Conservation (phyloP, 1,140 invertebrate genomes). For the Solen grandis region DNA sequence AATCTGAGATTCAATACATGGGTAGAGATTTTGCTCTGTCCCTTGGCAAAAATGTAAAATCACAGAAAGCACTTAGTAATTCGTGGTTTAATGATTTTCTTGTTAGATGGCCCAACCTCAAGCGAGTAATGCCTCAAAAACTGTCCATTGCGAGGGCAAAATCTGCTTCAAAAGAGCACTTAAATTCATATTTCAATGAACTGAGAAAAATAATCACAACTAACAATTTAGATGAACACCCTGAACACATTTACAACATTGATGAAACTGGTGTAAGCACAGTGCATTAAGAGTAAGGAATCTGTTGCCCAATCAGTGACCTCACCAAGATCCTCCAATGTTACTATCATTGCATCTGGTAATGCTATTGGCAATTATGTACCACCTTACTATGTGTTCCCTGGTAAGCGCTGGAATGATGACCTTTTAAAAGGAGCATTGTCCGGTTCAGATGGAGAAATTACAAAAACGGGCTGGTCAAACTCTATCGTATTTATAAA, state of each 20-base stretch:
- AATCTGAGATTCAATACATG: constrained; percentile 21
- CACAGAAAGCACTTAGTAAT: constrained; percentile 8
- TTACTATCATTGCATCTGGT: constrained; percentile 57
- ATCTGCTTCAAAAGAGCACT: constrained; percentile 15
- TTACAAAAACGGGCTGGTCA: constrained; percentile 81
- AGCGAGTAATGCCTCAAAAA: constrained; percentile 37
- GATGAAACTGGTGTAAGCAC: constrained; percentile 43
- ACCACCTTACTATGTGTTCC: constrained; percentile 69
- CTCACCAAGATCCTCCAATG: constrained; percentile 38
- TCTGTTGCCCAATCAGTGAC: constrained; percentile 15
- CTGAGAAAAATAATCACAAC: background rate
- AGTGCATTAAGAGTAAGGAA: constrained; percentile 17
- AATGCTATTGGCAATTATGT: constrained; percentile 62
- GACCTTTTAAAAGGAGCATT: constrained; percentile 80
- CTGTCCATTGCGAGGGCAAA: constrained; percentile 26
- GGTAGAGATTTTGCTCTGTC: constrained; percentile 33
- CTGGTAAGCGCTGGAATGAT: constrained; percentile 56
- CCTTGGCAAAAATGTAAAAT: constrained; percentile 14
- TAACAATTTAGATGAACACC: background rate
- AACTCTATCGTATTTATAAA: constrained; percentile 78
- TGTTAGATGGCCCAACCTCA: constrained; percentile 35
- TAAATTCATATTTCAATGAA: constrained; percentile 36
- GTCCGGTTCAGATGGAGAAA: constrained; percentile 74
- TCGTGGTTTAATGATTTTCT: constrained; percentile 44
- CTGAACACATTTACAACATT: constrained; percentile 43